Percentiles rank a stretch among this genome's conserved stretches.
phyloP scores from a whole-genome alignment of 1,140 invertebrate genomes.

The Mizuhopecten yessoensis region DNA sequence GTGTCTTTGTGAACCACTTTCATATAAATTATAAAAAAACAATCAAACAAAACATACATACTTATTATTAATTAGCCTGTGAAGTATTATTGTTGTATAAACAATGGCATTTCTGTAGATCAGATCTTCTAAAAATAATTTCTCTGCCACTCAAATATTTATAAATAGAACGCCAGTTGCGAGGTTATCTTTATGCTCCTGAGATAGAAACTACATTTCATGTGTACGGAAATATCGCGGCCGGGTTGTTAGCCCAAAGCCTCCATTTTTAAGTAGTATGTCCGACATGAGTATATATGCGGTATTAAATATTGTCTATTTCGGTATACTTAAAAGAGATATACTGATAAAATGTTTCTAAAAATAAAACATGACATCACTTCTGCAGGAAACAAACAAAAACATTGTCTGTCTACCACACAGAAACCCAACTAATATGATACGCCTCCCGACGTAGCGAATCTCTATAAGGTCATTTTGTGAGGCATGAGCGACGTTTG shows the following conservation, averaged over 20 bases:
- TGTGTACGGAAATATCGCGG: not conserved
- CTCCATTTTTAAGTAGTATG: not conserved
- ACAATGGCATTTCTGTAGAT: too few relatives aligned
- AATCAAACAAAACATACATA: too few relatives aligned
- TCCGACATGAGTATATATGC: not conserved
- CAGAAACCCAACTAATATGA: not conserved
- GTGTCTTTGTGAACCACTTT: too few relatives aligned
- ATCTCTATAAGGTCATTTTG: not conserved
- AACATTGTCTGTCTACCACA: not conserved
- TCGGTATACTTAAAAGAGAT: not conserved
- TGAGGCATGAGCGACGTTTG: not conserved
- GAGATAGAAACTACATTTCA: not conserved
- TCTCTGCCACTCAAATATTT: too few relatives aligned
- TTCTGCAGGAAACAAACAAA: not conserved
- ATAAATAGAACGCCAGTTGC: not conserved
- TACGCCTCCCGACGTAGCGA: not conserved
- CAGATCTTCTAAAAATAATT: too few relatives aligned
- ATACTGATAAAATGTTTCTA: not conserved
- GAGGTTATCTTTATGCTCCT: not conserved
- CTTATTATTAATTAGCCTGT: too few relatives aligned
- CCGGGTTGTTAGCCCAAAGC: not conserved
- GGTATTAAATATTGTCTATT: not conserved
- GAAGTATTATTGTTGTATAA: too few relatives aligned
- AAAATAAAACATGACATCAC: constrained; percentile 28
- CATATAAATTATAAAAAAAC: too few relatives aligned